Conservation (phyloP, 2,113 vertebrate species). For the Chiloscyllium plagiosum region DNA sequence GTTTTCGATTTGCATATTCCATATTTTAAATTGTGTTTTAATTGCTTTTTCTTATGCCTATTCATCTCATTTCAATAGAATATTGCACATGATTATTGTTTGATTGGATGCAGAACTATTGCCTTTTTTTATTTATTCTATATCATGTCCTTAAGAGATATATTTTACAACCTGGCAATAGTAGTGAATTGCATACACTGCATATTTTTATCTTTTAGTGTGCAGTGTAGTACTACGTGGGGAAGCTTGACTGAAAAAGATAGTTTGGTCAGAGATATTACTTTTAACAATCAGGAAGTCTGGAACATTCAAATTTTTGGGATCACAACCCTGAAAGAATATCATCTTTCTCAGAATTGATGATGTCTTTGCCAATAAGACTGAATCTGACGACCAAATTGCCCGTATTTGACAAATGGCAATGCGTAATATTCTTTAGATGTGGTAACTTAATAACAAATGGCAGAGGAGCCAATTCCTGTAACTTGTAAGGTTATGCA, state of each 20-base stretch:
- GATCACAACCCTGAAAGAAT: neutral
- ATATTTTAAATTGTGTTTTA: neutral
- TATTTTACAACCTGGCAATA: neutral
- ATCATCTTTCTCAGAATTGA: neutral
- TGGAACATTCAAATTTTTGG: neutral
- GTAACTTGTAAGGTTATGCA: neutral
- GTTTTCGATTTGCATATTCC: neutral
- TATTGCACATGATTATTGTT: neutral
- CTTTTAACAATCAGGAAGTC: neutral
- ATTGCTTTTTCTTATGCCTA: neutral
- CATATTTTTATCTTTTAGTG: neutral
- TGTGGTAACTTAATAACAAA: neutral
- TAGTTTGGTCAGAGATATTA: neutral
- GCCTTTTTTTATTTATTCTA: neutral
- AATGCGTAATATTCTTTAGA: neutral
- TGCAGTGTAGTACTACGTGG: neutral
- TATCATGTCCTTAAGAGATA: neutral
- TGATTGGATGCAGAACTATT: neutral
- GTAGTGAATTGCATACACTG: neutral
- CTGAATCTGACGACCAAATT: neutral
- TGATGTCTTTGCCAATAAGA: neutral
- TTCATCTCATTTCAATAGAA: neutral
- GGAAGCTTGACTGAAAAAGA: neutral
- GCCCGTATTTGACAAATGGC: neutral
- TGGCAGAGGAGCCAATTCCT: neutral